Evolutionary conservation across 1,140 invertebrate species (phyloP), one percentile per base, ranked within the genome.

Genomic region (Mizuhopecten yessoensis): DNA sequence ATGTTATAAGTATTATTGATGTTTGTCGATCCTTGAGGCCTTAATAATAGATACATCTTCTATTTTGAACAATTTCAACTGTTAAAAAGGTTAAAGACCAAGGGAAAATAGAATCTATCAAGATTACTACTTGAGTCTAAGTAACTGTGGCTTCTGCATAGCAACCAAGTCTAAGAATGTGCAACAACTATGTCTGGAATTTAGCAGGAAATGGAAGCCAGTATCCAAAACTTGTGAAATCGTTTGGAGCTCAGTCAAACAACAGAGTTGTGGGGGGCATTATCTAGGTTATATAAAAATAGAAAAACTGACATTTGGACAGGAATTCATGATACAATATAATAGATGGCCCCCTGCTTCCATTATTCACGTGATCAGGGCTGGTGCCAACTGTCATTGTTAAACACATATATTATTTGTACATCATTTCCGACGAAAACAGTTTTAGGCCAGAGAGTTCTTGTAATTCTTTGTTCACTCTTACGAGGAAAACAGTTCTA

Each of bases 241-340:
- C 1, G 17, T n/a, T 75, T 75, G 57, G 57, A 75, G 23, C 57
- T 75, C 57, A 29, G 23, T 75, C 57, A 75, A 75, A 75, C 57
- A 29, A 1, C 5, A 75, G 57, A 7, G 5, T 75, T 75, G 57
- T 75, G 23, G 20, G 57, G 57, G 57, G 23, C 7, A 29, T n/a
- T 5, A 75, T 75, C 17, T 75, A 75, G 57, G 23, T 75, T 75
- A 29, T 75, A 75, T 75, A 75, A 29, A 75, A 75, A 75, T 75
- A 75, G 57, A 75, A 75, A n/a, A 75, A 75, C 57, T 75, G n/a
- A 29, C 57, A 75, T 13, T 29, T 75, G 23, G 57, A 75, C 57
- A 75, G 29, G 57, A 75, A 75, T 75, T 75, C 57, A 29, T 29
- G 2, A 75, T 75, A 75, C 57, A 75, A 75, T 75, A 75, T 75